Percentiles rank a stretch among this genome's conserved stretches.
Conservation (phyloP, 2,113 vertebrate genomes). For the Burhinus oedicnemus region DNA sequence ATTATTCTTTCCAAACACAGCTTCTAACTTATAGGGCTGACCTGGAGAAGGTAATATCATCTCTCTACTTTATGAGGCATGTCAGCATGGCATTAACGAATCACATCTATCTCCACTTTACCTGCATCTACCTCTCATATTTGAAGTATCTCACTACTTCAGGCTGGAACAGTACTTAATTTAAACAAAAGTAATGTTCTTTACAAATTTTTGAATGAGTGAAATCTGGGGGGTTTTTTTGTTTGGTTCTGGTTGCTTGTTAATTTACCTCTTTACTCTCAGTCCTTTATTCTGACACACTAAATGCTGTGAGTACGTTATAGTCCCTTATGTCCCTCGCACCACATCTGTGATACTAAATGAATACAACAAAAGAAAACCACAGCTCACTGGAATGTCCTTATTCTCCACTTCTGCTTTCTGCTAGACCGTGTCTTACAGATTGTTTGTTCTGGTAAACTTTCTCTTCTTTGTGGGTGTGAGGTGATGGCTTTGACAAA, state of each 20-base stretch:
- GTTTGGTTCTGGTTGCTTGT: background rate
- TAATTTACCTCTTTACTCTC: background rate
- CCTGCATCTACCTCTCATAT: background rate
- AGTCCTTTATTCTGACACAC: background rate
- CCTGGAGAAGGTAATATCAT: background rate
- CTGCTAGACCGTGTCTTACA: background rate
- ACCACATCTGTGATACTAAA: background rate
- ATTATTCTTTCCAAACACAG: background rate
- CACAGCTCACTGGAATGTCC: background rate
- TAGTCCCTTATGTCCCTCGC: background rate
- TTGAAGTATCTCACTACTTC: background rate
- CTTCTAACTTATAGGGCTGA: background rate
- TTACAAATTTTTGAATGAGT: background rate
- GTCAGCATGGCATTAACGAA: background rate
- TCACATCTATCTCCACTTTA: background rate
- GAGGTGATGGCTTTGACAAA: background rate
- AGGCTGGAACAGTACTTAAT: background rate
- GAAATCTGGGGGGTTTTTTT: background rate
- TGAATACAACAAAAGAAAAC: background rate
- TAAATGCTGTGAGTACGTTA: background rate
- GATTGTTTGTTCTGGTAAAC: background rate
- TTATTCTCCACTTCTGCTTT: background rate
- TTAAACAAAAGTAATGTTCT: background rate
- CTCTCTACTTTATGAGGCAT: background rate
- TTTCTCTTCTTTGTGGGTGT: background rate